phyloP scores from a whole-genome alignment of 2,113 vertebrate species.

The Grammomys dolichurus region DNA sequence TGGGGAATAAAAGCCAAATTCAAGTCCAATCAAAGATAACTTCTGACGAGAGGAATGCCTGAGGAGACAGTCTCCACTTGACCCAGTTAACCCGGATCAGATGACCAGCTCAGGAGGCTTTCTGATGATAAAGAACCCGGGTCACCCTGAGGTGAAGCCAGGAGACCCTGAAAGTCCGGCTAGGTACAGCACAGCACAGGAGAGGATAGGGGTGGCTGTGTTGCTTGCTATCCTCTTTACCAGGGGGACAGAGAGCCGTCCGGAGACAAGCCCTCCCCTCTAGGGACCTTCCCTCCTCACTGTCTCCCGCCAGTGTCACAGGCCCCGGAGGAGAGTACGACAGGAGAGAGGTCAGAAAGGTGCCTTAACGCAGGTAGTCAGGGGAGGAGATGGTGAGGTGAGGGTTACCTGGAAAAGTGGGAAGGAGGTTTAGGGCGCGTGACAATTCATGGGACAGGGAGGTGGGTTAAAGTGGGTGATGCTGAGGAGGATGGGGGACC shows the following conservation, averaged over 20 bases:
- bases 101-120: neutral
- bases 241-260: neutral
- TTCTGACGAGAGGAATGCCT: neutral
- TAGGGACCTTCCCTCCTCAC: neutral
- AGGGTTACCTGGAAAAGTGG: constrained; percentile 8
- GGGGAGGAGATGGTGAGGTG: neutral
- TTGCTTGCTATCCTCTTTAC: neutral
- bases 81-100: neutral
- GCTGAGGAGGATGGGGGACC: neutral
- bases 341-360: neutral
- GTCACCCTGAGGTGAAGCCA: neutral
- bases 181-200: neutral
- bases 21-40: neutral
- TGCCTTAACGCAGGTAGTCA: neutral
- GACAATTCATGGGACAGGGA: constrained; percentile 27
- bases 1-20: neutral
- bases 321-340: neutral
- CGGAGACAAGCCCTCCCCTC: neutral
- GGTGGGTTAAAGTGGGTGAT: constrained; percentile 19
- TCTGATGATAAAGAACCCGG: neutral
- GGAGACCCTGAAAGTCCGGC: neutral
- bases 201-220: neutral
- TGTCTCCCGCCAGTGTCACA: neutral
- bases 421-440: neutral
- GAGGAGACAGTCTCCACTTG: neutral